Percentiles rank a stretch among this genome's conserved stretches.
These are phyloP conservation scores for Siderastrea radians DNA, from an alignment of 92 coral and sea anemone species.

Conservation along the genomic window DNA sequence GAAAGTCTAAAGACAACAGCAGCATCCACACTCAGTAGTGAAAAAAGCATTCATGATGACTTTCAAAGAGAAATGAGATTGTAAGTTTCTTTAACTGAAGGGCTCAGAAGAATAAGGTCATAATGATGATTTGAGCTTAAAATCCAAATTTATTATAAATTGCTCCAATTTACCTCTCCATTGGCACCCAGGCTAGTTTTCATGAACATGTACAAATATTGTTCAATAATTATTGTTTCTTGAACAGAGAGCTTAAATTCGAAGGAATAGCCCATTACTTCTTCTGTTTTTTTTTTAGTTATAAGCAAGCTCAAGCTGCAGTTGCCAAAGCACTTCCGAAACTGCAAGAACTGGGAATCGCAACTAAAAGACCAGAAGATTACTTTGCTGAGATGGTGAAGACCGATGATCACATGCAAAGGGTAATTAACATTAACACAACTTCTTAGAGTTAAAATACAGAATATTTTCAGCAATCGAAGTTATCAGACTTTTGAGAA, in stretches of 20 bases:
- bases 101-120: too few relatives aligned
- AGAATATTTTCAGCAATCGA: background rate
- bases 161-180: too few relatives aligned
- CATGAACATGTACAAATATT: too few relatives aligned
- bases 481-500: background rate
- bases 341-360: conserved; percentile 76
- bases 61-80: conserved; percentile 97
- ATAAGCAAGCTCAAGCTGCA: conserved; percentile 93
- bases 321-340: conserved; percentile 74
- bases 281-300: conserved; percentile 47
- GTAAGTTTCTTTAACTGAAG: conserved; percentile 59
- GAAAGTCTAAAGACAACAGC: conserved; percentile 44
- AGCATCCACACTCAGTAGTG: conserved; percentile 35
- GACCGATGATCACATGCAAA: conserved; percentile 99
- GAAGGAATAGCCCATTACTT: too few relatives aligned
- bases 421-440: conserved; percentile 59
- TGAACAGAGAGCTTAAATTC: too few relatives aligned
- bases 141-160: too few relatives aligned
- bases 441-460: background rate
- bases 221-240: too few relatives aligned
- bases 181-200: too few relatives aligned
- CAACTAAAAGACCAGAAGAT: conserved; percentile 89
- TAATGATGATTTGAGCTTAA: too few relatives aligned
- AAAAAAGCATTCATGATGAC: conserved; percentile 83
- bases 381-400: conserved; percentile 99